Percentiles rank a stretch among this genome's conserved stretches.
Evolutionary conservation across 1,140 invertebrate species (phyloP).

Genomic region (Portunus trituberculatus): DNA sequence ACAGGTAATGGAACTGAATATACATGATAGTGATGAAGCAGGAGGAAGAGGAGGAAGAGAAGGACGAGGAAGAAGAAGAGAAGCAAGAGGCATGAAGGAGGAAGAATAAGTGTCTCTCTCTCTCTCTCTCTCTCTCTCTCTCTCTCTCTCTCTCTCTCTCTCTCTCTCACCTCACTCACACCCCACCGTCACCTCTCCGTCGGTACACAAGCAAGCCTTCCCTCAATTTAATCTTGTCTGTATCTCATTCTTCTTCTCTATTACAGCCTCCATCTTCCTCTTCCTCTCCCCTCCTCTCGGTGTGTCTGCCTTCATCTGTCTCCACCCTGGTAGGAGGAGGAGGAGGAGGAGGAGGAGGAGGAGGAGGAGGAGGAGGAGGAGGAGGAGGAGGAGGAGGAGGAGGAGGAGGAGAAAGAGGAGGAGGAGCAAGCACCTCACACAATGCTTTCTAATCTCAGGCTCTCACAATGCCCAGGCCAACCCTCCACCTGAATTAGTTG

Average conservation of each 20-base stretch:
- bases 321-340: not conserved
- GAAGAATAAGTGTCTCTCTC: not conserved
- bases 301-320: not conserved
- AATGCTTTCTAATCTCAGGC: not conserved
- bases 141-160: too few relatives aligned
- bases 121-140: too few relatives aligned
- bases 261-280: not conserved
- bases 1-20: too few relatives aligned
- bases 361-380: not conserved
- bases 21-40: too few relatives aligned
- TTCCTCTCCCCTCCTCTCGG: not conserved
- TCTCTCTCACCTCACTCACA: not conserved
- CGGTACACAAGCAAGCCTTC: not conserved
- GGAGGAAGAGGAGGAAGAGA: too few relatives aligned
- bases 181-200: not conserved
- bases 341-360: not conserved
- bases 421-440: not conserved
- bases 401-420: too few relatives aligned
- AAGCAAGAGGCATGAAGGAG: not conserved
- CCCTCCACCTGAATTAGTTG: slow-evolving; percentile 9
- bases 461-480: not conserved
- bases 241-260: not conserved
- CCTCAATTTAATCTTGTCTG: not conserved
- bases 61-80: too few relatives aligned
- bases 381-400: too few relatives aligned